Base-by-base conservation (phyloP, 1,140 invertebrate species). In the Apis florea region DNA sequence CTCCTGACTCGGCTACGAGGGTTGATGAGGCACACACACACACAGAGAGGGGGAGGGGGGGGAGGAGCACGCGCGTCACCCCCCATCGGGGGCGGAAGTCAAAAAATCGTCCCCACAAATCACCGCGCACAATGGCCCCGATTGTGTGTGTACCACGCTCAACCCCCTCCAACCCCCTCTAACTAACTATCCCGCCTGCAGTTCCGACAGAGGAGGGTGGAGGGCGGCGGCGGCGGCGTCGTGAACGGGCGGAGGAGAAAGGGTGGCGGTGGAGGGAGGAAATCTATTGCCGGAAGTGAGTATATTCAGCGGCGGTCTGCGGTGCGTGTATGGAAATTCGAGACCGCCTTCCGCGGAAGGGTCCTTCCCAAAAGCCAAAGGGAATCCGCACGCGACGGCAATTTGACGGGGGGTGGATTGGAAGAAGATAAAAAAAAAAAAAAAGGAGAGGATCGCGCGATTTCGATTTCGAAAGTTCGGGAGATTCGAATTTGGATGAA, bases 231-330 rank as follows among this genome's bases (percentile, higher is more conserved):
- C 66, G 81, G 76, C 21, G 68, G n/a, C 49, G 21, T 15, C 80
- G 70, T 66, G 72, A 0, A 76, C 83, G 79, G 51, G 31, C 31
- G 21, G 79, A 58, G 21, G 61, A 24, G 17, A 68, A 40, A 58
- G 15, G 54, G 58, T 79, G 68, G n/a, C 58, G 54, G 31, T 21
- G 74, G 86, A 64, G 83, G 89, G 88, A 89, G 91, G 87, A 93
- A 93, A 93, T 93, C 92, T 93, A 93, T 93, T 93, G 90, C 93
- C 93, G 93, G 93, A 93, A 93, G 92, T 92, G 90, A 91, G 90
- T 93, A 92, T 91, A 92, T 92, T 90, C 91, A 88, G 77, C 87
- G 84, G 85, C 82, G 86, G 90, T 89, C 75, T 86, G 85, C 83
- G 88, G 84, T 89, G 86, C 84, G 84, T 90, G 88, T 90, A 93